Evolutionary conservation across 2,113 vertebrate genomes (phyloP).

Genomic region (Engraulis encrasicolus): DNA sequence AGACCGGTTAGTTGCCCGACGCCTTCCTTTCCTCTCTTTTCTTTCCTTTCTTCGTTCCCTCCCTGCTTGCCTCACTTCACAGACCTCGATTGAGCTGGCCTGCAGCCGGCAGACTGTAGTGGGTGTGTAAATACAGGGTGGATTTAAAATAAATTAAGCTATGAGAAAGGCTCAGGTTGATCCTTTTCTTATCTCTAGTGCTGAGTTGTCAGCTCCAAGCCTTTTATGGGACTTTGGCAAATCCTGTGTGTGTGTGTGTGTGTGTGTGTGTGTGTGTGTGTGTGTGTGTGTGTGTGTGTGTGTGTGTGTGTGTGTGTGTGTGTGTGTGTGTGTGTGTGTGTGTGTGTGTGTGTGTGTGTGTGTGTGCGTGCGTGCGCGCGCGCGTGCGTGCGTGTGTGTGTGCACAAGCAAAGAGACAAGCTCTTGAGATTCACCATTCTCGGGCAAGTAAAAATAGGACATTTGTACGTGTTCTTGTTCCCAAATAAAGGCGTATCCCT

Average conservation of each 20-base stretch:
- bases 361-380: no score
- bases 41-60: no score
- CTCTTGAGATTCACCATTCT: conserved; percentile 44
- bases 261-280: no score
- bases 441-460: conserved; percentile 43
- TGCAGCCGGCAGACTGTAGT: conserved; percentile 59
- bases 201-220: conserved; percentile 68
- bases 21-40: neutral
- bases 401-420: conserved; percentile 55
- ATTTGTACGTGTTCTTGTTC: conserved; percentile 35
- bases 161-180: conserved; percentile 75
- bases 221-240: conserved; percentile 60
- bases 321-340: no score
- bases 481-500: no score
- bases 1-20: neutral
- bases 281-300: no score
- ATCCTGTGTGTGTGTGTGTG: no score
- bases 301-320: no score
- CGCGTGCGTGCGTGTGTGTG: no score
- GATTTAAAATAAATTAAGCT: conserved; percentile 77
- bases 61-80: neutral
- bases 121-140: conserved; percentile 68
- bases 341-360: no score
- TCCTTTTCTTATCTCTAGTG: conserved; percentile 73
- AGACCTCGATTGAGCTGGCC: conserved; percentile 58